A percentile compares a stretch with the other conserved stretches of the same genome.
Evolutionary conservation across 2,888 invertebrate species (phyloP).

Genomic region (Thelaira solivaga): DNA sequence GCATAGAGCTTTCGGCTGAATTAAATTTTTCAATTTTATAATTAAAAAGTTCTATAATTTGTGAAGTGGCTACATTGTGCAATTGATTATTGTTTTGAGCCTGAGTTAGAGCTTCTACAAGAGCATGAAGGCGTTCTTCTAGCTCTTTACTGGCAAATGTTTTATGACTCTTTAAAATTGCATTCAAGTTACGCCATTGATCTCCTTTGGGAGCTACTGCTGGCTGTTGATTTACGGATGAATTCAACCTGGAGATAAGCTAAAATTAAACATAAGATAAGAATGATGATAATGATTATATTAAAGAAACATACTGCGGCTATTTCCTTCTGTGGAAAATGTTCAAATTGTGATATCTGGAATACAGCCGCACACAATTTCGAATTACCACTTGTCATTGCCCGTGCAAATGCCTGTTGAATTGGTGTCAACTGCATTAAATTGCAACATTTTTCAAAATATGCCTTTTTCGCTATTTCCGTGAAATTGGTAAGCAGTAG

Average conservation of each 20-base stretch:
- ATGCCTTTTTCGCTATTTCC: conserved; percentile 74
- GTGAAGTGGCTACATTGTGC: conserved; percentile 73
- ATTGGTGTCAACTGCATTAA: conserved; percentile 71
- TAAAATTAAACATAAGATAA: conserved; percentile 41
- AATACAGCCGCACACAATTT: conserved; percentile 71
- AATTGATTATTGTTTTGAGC: conserved; percentile 71
- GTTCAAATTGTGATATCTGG: conserved; percentile 74
- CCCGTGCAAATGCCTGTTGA: conserved; percentile 73
- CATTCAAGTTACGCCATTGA: conserved; percentile 74
- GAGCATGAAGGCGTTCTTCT: conserved; percentile 71
- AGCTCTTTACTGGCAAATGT: conserved; percentile 72
- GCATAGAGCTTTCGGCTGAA: conserved; percentile 68
- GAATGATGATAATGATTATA: background rate
- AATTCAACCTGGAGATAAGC: conserved; percentile 68
- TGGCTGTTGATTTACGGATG: conserved; percentile 43
- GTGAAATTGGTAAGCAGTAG: conserved; percentile 73
- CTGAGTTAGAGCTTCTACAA: conserved; percentile 70
- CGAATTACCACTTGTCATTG: conserved; percentile 70
- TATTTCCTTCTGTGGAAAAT: conserved; percentile 72
- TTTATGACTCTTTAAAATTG: conserved; percentile 72
- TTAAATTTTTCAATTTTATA: conserved; percentile 74
- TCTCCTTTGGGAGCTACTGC: conserved; percentile 64
- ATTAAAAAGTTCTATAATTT: conserved; percentile 75
- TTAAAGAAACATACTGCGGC: conserved; percentile 68
- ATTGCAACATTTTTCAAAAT: conserved; percentile 72